Percentiles rank a stretch among this genome's conserved stretches.
phyloP scores from a whole-genome alignment of 2,888 invertebrate genomes.

The Sinopyrophorus schimmeli region DNA sequence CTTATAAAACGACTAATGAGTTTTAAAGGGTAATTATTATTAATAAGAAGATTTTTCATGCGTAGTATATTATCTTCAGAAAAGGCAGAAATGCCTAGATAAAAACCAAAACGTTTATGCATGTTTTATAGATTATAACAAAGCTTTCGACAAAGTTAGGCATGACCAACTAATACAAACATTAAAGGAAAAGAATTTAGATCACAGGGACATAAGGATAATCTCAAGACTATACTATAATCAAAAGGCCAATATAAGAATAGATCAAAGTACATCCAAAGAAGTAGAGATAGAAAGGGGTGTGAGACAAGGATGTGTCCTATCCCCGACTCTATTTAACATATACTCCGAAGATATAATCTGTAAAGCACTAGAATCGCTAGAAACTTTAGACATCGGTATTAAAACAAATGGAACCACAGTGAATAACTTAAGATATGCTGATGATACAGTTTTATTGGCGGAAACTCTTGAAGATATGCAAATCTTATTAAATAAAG shows the following conservation, averaged over 20 bases:
- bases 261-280: constrained; percentile 1
- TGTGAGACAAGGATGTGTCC: constrained; percentile 10
- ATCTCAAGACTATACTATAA: constrained; percentile 1
- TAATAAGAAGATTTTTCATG: no score
- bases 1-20: no score
- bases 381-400: constrained; percentile 1
- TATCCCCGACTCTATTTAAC: constrained; percentile 11
- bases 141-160: background rate
- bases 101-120: background rate
- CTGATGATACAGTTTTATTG: constrained; percentile 6
- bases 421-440: constrained; percentile 12
- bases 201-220: no score
- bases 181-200: no score
- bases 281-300: constrained; percentile 8
- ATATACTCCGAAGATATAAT: constrained; percentile 7
- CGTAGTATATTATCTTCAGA: no score
- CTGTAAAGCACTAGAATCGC: constrained; percentile 5
- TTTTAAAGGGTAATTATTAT: no score
- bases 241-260: background rate
- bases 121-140: background rate
- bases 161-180: no score
- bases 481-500: constrained; percentile 4
- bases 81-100: background rate
- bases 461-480: constrained; percentile 5
- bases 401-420: constrained; percentile 9